A percentile compares a stretch with the other conserved stretches of the same genome.
phyloP scores from a whole-genome alignment of 2,797 vertebrate genomes.

The Cossypha heuglini region DNA sequence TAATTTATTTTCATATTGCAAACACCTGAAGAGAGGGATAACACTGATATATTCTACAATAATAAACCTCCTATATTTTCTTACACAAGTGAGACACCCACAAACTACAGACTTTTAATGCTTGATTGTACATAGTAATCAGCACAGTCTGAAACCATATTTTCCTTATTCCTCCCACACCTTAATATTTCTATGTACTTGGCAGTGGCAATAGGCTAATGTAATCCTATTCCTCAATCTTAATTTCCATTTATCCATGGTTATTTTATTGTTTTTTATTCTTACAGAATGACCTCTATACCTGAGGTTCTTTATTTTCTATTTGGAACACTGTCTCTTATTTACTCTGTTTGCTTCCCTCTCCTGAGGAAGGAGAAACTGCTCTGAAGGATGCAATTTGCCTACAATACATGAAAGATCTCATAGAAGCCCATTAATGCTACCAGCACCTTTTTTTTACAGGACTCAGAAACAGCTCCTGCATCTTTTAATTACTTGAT shows the following conservation, averaged over 20 bases:
- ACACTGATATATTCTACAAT: neutral
- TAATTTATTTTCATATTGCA: neutral
- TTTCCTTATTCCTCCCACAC: neutral
- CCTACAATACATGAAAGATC: neutral
- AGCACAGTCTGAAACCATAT: neutral
- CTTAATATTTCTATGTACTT: neutral
- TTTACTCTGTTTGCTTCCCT: neutral
- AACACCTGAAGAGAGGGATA: neutral
- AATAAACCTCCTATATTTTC: neutral
- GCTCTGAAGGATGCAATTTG: neutral
- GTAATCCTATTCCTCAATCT: neutral
- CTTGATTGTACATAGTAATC: neutral
- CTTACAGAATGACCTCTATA: neutral
- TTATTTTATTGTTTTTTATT: neutral
- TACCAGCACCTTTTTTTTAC: neutral
- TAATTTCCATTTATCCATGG: neutral
- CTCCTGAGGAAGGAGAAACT: neutral
- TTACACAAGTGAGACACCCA: neutral
- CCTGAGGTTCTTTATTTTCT: neutral
- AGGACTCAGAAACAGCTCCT: neutral
- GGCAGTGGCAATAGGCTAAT: neutral
- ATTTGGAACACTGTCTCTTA: neutral
- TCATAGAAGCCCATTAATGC: neutral
- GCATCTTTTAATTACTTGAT: conserved; percentile 28
- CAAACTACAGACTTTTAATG: neutral